Evolutionary conservation across 2,888 invertebrate genomes (phyloP), one percentile per base, ranked within the genome.

Genomic region (Eulithis testata): DNA sequence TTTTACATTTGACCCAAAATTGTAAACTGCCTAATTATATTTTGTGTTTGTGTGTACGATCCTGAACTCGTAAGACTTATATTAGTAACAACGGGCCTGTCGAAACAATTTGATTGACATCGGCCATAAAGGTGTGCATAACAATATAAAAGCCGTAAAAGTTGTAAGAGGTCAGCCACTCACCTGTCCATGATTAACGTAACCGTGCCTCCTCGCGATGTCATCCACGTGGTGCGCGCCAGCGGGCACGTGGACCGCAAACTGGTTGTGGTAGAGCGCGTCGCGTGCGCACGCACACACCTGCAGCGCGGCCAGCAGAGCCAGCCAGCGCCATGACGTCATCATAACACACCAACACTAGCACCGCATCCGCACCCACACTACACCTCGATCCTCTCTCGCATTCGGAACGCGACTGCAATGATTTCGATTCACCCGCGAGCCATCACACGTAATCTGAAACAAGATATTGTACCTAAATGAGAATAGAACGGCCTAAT

Each of bases 141-240:
- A 31, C 31, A 31, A 4, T 31, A 6, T 40, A 40, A 47, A 47
- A 47, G 14, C 14, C 7, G 14, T 47, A 14, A 12, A 8, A 40
- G 40, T 40, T 40, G 40, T 40, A 40, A 50, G 54, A 43, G 54
- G 12, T 56, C 44, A 44, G 11, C 47, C 6, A 69, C 96, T 94
- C 85, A 98, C 98, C 97, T 97, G 96, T 94, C 98, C 98, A 81
- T 95, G 94, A 90, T 98, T 97, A 81, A 94, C 92, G 94, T 97
- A 98, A 78, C 98, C 98, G 89, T 98, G 96, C 87, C 96, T 96
- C 72, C 87, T 89, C 56, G 98, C 98, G 76, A 99, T 95, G 69
- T 89, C 92, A 81, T 96, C 95, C 52, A 97, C 98, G 68, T 94
- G 94, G n/a, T 94, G 93, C 59, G 93, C 87, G 14, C 96, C 96